Evolutionary conservation across 1,140 invertebrate species (phyloP), one percentile per base, ranked within the genome.

Genomic region (Pomacea maculata): DNA sequence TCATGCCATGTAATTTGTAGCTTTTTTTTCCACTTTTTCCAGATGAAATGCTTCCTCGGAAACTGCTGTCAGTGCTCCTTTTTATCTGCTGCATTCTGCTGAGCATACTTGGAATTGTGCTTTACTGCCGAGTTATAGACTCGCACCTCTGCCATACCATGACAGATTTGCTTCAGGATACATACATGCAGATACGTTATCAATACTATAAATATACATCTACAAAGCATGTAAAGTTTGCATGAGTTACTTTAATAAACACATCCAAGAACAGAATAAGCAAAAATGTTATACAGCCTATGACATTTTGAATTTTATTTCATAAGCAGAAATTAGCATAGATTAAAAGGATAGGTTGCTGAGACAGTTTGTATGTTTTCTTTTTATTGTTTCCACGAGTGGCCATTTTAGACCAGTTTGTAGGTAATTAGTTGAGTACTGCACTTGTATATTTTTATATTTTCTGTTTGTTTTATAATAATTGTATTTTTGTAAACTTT

Each of bases 41-140:
- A 87, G 88, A 89, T 75, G 88, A 89, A 71, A 81, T 75, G 70
- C 80, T 85, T 74, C 86, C 87, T 15, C 81, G 83, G 61, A 72
- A 65, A 11, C 67, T 89, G 65, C 61, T 89, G 61, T 85, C 85
- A 82, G 65, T 83, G 15, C 74, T 89, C 29, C 83, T 89, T 34
- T 57, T 85, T 11, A 80, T 87, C 9, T 85, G 85, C 65, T 80
- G 75, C 52, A 52, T 85, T 55, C 63, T 88, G 54, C 78, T 88
- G 25, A n/a, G 83, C 29, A 71, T 88, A 10, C 79, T 89, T 17
- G 86, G 85, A 14, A 57, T 85, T 10, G 86, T 84, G 55, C 83
- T 89, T 1, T 87, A 84, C 82, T 89, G 88, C 67, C 83, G 80
- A n/a, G 25, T 85, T 10, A 77, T 74, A 5, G 71, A 79, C 29